phyloP scores from a whole-genome alignment of 1,140 invertebrate genomes.

The Drosophila auraria region DNA sequence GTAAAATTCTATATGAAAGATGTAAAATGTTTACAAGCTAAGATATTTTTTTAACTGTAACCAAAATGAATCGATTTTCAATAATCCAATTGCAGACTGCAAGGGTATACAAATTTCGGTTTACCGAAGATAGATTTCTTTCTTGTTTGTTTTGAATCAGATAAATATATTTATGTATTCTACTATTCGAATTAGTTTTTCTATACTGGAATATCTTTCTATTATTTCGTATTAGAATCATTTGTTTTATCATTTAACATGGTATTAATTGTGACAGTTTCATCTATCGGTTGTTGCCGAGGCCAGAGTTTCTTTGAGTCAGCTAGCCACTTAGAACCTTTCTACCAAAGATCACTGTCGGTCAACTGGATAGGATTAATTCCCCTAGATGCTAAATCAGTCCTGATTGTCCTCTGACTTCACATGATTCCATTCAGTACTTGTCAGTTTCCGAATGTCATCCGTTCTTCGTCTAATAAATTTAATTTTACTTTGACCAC shows the following conservation, averaged over 20 bases:
- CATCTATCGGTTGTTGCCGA: background rate
- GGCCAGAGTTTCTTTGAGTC: background rate
- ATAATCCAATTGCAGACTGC: no score
- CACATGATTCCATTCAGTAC: constrained; percentile 3
- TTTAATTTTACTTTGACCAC: background rate
- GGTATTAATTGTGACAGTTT: background rate
- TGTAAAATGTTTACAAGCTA: no score
- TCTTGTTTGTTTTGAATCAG: background rate
- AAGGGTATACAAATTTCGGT: no score
- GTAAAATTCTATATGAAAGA: no score
- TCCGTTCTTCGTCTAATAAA: constrained; percentile 1
- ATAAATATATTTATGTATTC: constrained; percentile 4
- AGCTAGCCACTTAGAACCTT: constrained; percentile 6
- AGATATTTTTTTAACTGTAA: no score
- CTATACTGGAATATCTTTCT: constrained; percentile 3
- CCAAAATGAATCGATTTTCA: no score
- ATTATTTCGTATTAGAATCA: constrained; percentile 4
- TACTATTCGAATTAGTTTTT: constrained; percentile 5
- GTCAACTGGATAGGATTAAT: background rate
- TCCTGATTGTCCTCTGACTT: constrained; percentile 4
- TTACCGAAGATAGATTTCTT: no score
- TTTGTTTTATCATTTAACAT: background rate
- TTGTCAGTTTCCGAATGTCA: constrained; percentile 7
- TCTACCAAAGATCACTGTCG: background rate
- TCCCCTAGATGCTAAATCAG: background rate